Conservation (phyloP, 2,888 invertebrate species). For the Sminthurinus aureus region DNA sequence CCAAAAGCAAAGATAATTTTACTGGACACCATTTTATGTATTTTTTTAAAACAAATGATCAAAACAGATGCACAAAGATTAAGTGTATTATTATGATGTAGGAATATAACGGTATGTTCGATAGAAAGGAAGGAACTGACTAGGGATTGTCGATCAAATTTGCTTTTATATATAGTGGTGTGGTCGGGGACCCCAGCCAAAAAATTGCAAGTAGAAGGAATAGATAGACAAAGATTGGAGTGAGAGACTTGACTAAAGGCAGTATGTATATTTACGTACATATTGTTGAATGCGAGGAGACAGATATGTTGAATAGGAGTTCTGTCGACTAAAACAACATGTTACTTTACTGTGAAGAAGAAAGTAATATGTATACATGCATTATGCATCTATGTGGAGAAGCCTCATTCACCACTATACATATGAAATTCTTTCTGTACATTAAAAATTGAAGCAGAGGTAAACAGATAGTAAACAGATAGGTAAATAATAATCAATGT, state of each 20-base stretch:
- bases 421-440: not conserved
- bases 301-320: no score
- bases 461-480: not conserved
- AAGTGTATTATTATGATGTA: not conserved
- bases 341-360: not conserved
- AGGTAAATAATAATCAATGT: constrained; percentile 7
- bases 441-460: no score
- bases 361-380: no score
- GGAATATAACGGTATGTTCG: not conserved
- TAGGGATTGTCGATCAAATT: constrained; percentile 7
- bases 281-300: no score
- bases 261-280: no score
- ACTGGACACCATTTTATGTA: not conserved
- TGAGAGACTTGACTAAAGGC: no score
- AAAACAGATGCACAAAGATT: not conserved
- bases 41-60: not conserved
- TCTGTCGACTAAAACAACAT: no score
- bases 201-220: no score
- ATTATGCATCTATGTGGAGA: not conserved
- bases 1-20: constrained; percentile 2
- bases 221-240: no score
- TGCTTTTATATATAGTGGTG: constrained; percentile 27
- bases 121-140: constrained; percentile 39
- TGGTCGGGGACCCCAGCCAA: constrained; percentile 8
- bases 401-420: not conserved